Conservation (phyloP, 2,888 invertebrate genomes). For the Drosophila colorata region DNA sequence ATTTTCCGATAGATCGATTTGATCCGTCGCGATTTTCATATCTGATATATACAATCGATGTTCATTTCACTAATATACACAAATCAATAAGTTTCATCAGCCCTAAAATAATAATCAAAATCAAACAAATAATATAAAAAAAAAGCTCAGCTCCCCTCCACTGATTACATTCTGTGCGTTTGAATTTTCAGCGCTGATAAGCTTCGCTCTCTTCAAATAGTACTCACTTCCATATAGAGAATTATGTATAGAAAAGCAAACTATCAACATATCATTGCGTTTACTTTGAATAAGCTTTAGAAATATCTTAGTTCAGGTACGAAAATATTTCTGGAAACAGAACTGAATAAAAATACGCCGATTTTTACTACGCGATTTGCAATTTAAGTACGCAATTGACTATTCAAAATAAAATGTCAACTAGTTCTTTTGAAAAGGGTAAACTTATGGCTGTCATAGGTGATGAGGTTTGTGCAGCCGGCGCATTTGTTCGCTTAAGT, state of each 20-base stretch:
- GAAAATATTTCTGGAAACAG: neutral
- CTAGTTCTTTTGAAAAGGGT: constrained; percentile 12
- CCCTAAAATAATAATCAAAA: too few species aligned
- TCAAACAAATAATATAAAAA: too few species aligned
- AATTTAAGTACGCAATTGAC: neutral
- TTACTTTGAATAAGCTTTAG: neutral
- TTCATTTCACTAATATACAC: too few species aligned
- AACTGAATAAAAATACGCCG: too few species aligned
- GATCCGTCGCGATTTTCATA: too few species aligned
- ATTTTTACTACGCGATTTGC: neutral
- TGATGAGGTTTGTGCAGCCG: constrained; percentile 53
- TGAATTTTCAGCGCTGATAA: too few species aligned
- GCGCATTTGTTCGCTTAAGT: neutral
- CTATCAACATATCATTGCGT: constrained; percentile 27
- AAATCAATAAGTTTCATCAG: too few species aligned
- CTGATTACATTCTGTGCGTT: too few species aligned
- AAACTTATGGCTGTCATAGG: constrained; percentile 65
- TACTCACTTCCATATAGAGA: neutral
- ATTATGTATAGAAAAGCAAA: neutral
- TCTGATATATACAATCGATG: too few species aligned
- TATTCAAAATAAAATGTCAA: constrained; percentile 44
- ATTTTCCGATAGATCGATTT: too few species aligned
- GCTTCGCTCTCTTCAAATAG: neutral
- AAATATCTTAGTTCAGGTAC: neutral
- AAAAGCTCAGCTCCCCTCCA: too few species aligned